Evolutionary conservation across 2,888 invertebrate genomes (phyloP).

Genomic region (Caenorhabditis wallacei): DNA sequence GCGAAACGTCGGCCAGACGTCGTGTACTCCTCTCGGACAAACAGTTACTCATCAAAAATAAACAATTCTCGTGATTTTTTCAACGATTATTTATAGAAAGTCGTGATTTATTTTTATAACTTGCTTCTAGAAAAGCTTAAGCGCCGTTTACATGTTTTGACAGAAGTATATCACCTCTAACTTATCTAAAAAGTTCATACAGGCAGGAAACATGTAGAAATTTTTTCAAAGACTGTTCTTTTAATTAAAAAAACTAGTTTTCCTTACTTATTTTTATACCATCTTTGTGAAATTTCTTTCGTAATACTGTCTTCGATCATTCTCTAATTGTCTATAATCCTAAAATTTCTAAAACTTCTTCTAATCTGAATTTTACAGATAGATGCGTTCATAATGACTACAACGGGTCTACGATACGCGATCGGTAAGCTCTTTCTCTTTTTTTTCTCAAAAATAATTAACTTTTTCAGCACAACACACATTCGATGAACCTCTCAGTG

Average conservation of each 20-base stretch:
- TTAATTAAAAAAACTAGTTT: too few species aligned
- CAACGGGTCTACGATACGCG: slow-evolving; percentile 60
- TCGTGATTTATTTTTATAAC: neutral
- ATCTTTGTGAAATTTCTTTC: too few species aligned
- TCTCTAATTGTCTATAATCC: too few species aligned
- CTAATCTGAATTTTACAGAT: slow-evolving; percentile 18
- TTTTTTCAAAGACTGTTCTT: too few species aligned
- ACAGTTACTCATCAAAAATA: slow-evolving; percentile 32
- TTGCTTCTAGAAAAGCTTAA: too few species aligned
- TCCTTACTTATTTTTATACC: too few species aligned
- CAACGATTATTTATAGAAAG: neutral
- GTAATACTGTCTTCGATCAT: too few species aligned
- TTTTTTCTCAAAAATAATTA: neutral
- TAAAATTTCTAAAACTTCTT: neutral
- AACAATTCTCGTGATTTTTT: slow-evolving; percentile 27
- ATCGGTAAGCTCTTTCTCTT: slow-evolving; percentile 37
- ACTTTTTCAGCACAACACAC: slow-evolving; percentile 54
- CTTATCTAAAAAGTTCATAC: too few species aligned
- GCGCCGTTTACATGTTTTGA: too few species aligned
- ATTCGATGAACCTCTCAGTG: slow-evolving; percentile 40
- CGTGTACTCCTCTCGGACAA: slow-evolving; percentile 32
- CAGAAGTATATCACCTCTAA: too few species aligned
- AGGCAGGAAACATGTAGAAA: too few species aligned
- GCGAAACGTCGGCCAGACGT: neutral
- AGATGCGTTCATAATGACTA: slow-evolving; percentile 44